These are phyloP conservation scores for Zaprionus tsacasi DNA, from an alignment of 1,140 invertebrate genomes.

Conservation along the genomic window DNA sequence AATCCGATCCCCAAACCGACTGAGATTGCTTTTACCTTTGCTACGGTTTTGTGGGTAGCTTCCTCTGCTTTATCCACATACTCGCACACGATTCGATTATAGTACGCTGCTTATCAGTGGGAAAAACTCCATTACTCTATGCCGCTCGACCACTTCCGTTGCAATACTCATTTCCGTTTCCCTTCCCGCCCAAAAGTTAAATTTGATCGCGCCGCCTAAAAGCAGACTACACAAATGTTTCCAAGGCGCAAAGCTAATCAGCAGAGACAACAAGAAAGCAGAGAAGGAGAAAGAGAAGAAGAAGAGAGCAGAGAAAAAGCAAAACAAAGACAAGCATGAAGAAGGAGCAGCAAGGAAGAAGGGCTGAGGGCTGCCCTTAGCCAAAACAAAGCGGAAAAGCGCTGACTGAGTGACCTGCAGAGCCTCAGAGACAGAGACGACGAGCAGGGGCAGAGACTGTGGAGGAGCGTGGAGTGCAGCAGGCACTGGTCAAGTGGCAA, in stretches of 20 bases:
- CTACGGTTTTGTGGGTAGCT: background rate
- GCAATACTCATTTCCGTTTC: slow-evolving; percentile 52
- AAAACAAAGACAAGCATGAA: slow-evolving; percentile 4
- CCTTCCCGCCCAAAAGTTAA: background rate
- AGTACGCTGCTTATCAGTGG: slow-evolving; percentile 24
- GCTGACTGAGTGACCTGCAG: slow-evolving; percentile 76
- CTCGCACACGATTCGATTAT: slow-evolving; percentile 18
- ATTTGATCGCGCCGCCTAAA: slow-evolving; percentile 10
- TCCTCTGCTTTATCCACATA: background rate
- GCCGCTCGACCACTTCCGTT: slow-evolving; percentile 38
- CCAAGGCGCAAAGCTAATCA: slow-evolving; percentile 54
- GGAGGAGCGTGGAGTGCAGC: background rate
- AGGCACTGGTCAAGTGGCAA: slow-evolving; percentile 70
- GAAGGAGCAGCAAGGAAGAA: background rate
- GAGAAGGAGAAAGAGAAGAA: slow-evolving; percentile 23
- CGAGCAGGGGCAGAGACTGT: background rate
- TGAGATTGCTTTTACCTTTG: slow-evolving; percentile 45
- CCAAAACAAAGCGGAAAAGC: slow-evolving; percentile 70
- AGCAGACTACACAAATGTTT: slow-evolving; percentile 41
- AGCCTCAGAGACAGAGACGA: slow-evolving; percentile 16
- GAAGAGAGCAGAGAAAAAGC: background rate
- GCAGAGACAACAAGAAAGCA: slow-evolving; percentile 28
- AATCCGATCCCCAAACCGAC: background rate
- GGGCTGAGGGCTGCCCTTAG: slow-evolving; percentile 22
- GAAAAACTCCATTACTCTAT: background rate